Base-by-base conservation (phyloP, 2,113 vertebrate genomes). In the Pluvianellus socialis region DNA sequence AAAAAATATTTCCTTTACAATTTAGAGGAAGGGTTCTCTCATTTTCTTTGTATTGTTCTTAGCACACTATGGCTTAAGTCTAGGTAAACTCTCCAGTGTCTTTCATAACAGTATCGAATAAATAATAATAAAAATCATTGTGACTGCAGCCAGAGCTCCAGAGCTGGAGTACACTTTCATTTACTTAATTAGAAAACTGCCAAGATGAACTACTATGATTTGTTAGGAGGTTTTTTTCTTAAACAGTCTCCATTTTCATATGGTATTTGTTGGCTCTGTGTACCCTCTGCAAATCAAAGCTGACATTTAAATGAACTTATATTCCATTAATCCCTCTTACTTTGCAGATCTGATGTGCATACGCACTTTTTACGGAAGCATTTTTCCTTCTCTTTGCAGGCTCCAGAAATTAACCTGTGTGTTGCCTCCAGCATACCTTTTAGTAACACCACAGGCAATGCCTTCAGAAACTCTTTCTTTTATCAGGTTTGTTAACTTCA, bases 391-490 rank as follows among this genome's bases (percentile, higher is more conserved):
- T 59, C 59, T 65, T 8, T 85, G 59, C 93, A 99, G 99, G 98
- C 97, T 92, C 98, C 99, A 86, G 96, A 90, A 79, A 71, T 99
- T 89, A 97, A 96, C 49, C 96, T 99, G 28, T 97, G 98, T 35
- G 92, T 99, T n/a, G 98, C 98, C 72, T 98, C 98, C 67, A 98
- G 90, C 93, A 98, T 99, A 52, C 99, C 99, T 67, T 68, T 71
- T 20, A 98, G 98, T 53, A 94, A 97, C 67, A 96, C 98, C 77
- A 68, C 91, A 18, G 97, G 97, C 73, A 99, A 98, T 20, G 95
- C 98, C 81, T 99, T 99, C 98, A 98, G 98, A 44, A 98, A 98
- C 79, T 98, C 98, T 30, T 99, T 99, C 97, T 99, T 99, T 91
- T 99, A 99, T 53, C 98, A 99, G 99, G 99, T 99, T 97, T 81